Base-by-base conservation (phyloP, 2,888 invertebrate species). In the Parnassius smintheus region DNA sequence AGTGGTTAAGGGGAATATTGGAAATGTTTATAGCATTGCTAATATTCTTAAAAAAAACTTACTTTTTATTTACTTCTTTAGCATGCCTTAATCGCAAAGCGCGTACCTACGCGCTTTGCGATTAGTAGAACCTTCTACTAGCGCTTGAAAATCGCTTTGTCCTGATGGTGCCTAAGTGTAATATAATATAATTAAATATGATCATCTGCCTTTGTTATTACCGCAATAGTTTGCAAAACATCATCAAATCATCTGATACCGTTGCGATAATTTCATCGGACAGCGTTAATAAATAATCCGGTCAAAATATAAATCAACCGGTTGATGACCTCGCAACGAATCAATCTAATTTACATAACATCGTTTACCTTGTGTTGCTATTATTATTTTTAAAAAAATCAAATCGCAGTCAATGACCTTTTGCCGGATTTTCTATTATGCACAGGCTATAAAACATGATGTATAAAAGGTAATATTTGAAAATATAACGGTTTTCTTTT, bases 321-420 rank as follows among this genome's bases (percentile, higher is more conserved):
- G 35, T 41, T 46, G 48, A 53, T 48, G 54, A 59, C 46, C 52
- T 42, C 53, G 41, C 13, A 54, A 35, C 13, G 35, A 51, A 52
- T 18, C n/a, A 25, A 53, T 46, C 58, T 45, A 45, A 55, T 55
- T 55, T 55, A 53, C 53, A 53, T 52, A 59, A 59, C 59, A 53
- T 48, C 46, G 46, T 48, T 53, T 53, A 41, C 59, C 48, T 53
- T 41, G 13, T 41, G 41, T 46, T 35, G 13, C 41, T 58, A 44
- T 58, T 49, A 48, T 48, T 35, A n/a, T 18, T 44, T 11, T 44
- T 11, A 44, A 44, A 10, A 13, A 57, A 57, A 41, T 51, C 18
- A 49, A 58, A 18, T 7, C 57, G 18, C 41, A 49, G 57, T n/a
- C 50, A 58, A 49, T 58, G 50, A 58, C 50, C 57, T 58, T 58